Percentiles rank a stretch among this genome's conserved stretches.
phyloP scores from a whole-genome alignment of 2,113 vertebrate genomes.

The Tragulus kanchil region DNA sequence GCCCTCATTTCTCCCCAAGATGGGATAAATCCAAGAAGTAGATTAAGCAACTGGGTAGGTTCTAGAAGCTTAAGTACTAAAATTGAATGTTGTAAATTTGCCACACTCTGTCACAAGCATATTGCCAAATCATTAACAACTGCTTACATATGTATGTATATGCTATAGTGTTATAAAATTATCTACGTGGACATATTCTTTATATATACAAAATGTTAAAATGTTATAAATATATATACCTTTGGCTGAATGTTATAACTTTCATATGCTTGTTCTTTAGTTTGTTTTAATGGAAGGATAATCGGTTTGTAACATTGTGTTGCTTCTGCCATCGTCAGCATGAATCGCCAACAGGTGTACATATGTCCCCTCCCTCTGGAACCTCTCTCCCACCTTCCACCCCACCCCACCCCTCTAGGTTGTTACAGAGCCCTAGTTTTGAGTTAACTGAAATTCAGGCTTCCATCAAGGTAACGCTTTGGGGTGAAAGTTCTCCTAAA shows the following conservation, averaged over 20 bases:
- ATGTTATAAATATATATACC: neutral
- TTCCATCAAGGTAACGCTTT: neutral
- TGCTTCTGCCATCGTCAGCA: neutral
- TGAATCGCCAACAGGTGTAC: neutral
- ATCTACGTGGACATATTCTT: neutral
- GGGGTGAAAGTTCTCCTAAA: neutral
- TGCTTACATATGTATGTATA: neutral
- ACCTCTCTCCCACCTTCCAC: neutral
- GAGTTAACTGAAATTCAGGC: slow-evolving; percentile 5
- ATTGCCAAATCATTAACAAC: neutral
- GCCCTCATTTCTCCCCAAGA: neutral
- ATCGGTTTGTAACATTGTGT: neutral
- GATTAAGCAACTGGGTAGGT: neutral
- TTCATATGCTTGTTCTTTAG: neutral
- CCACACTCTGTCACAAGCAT: neutral
- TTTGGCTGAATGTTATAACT: neutral
- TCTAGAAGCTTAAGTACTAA: slow-evolving; percentile 26
- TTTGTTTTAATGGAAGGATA: neutral
- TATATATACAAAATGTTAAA: neutral
- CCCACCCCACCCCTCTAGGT: neutral
- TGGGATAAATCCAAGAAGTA: slow-evolving; percentile 22
- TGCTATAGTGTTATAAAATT: neutral
- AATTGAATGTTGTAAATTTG: neutral
- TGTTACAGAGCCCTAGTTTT: neutral
- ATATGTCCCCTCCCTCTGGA: neutral